A percentile compares a stretch with the other conserved stretches of the same genome.
Conservation (phyloP, 1,140 invertebrate genomes). For the Drosophila persimilis region DNA sequence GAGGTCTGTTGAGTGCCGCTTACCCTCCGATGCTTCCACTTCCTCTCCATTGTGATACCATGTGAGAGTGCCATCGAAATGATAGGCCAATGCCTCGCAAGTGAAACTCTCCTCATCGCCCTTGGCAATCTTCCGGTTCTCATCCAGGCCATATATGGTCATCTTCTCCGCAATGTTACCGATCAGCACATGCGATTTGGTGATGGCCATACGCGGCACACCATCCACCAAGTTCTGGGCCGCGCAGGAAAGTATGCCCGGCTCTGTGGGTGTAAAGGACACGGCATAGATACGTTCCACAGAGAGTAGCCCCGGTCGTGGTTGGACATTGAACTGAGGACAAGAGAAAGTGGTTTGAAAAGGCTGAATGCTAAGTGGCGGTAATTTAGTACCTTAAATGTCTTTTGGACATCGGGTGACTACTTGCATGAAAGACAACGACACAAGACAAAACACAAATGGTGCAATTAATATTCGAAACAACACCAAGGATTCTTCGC, state of each 20-base stretch:
- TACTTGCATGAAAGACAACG: constrained; percentile 4
- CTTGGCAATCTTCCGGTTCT: constrained; percentile 80
- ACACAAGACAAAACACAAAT: constrained; percentile 20
- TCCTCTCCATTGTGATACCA: constrained; percentile 79
- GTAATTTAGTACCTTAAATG: constrained; percentile 17
- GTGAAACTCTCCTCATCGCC: constrained; percentile 84
- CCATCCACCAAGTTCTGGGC: constrained; percentile 68
- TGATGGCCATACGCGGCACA: constrained; percentile 11
- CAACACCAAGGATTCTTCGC: background rate
- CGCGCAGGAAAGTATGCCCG: constrained; percentile 77
- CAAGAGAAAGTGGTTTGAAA: background rate
- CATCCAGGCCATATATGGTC: constrained; percentile 57
- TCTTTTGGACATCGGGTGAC: constrained; percentile 2
- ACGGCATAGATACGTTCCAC: constrained; percentile 66
- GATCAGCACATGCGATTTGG: constrained; percentile 57
- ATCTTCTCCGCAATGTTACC: constrained; percentile 70
- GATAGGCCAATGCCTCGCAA: constrained; percentile 85
- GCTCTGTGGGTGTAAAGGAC: constrained; percentile 60
- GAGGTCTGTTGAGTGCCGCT: background rate
- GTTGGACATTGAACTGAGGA: constrained; percentile 45
- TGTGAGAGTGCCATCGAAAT: constrained; percentile 83
- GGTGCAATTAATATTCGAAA: constrained; percentile 1
- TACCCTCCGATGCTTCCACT: constrained; percentile 35
- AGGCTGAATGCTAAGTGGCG: too few relatives aligned
- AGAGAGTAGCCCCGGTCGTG: constrained; percentile 38